phyloP scores from a whole-genome alignment of 2,888 invertebrate species.

The Synergus itoensis region DNA sequence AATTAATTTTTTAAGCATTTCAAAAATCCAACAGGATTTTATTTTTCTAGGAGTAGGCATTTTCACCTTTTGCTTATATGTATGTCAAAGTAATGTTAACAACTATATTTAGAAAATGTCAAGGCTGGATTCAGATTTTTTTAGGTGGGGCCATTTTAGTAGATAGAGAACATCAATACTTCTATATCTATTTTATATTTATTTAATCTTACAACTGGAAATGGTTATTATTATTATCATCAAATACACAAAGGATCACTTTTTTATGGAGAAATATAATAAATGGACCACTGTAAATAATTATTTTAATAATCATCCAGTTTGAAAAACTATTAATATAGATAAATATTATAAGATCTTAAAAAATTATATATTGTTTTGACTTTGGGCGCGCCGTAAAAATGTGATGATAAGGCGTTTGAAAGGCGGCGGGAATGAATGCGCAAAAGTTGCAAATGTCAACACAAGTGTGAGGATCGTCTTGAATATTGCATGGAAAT shows the following conservation, averaged over 20 bases:
- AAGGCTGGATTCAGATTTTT: slow-evolving; percentile 7
- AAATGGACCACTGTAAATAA: background rate
- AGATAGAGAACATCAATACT: background rate
- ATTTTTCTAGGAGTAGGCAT: background rate
- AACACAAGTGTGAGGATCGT: background rate
- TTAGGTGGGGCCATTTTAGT: background rate
- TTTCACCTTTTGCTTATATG: background rate
- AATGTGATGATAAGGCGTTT: background rate
- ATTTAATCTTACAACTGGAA: too few species aligned
- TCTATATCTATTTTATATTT: too few species aligned
- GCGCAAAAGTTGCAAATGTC: slow-evolving; percentile 4
- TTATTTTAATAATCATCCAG: background rate
- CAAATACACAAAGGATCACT: background rate
- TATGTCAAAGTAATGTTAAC: slow-evolving; percentile 1
- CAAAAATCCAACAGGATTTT: background rate
- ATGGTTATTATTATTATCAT: too few species aligned
- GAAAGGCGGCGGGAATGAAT: slow-evolving; percentile 2
- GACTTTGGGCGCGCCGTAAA: background rate
- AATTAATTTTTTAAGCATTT: background rate
- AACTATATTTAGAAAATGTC: slow-evolving; percentile 3
- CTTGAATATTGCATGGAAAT: background rate
- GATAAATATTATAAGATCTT: background rate
- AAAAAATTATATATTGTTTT: slow-evolving; percentile 2
- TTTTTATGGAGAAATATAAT: background rate
- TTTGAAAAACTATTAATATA: background rate